Percentiles rank a stretch among this genome's conserved stretches.
phyloP scores from a whole-genome alignment of 64 coral and sea anemone genomes.

The Exaiptasia diaphana region DNA sequence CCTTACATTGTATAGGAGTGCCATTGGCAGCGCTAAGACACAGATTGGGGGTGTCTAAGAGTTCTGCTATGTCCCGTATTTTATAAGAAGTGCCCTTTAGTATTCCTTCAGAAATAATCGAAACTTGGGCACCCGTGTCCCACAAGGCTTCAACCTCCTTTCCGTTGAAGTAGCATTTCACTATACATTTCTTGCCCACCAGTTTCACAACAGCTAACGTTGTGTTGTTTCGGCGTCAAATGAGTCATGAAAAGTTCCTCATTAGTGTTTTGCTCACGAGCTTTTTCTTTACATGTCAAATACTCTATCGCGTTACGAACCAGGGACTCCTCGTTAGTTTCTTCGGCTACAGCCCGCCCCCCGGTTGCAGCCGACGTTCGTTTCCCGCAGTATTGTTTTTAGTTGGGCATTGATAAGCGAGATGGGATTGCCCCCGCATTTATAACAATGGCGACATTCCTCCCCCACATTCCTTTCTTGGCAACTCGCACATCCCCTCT shows the following conservation, averaged over 20 bases:
- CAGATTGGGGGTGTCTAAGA: slow-evolving; percentile 20
- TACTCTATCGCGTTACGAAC: slow-evolving; percentile 20
- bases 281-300: neutral
- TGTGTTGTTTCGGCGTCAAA: slow-evolving; percentile 44
- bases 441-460: slow-evolving; percentile 54
- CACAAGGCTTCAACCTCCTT: slow-evolving; percentile 11
- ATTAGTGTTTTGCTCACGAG: neutral
- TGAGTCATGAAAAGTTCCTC: neutral
- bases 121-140: slow-evolving; percentile 79
- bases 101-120: slow-evolving; percentile 20
- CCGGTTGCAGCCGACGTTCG: slow-evolving; percentile 3
- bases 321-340: neutral
- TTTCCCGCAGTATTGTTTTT: slow-evolving; percentile 18
- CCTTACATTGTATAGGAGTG: slow-evolving; percentile 34
- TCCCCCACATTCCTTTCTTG: no score
- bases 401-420: slow-evolving; percentile 23
- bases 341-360: slow-evolving; percentile 26
- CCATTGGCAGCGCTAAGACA: slow-evolving; percentile 54
- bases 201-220: slow-evolving; percentile 31
- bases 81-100: neutral
- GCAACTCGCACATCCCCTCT: no score
- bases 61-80: slow-evolving; percentile 40
- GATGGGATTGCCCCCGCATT: slow-evolving; percentile 43
- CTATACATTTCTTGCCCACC: slow-evolving; percentile 49
- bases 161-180: slow-evolving; percentile 42